Evolutionary conservation across 2,113 vertebrate genomes (phyloP).

Genomic region (Solea solea): DNA sequence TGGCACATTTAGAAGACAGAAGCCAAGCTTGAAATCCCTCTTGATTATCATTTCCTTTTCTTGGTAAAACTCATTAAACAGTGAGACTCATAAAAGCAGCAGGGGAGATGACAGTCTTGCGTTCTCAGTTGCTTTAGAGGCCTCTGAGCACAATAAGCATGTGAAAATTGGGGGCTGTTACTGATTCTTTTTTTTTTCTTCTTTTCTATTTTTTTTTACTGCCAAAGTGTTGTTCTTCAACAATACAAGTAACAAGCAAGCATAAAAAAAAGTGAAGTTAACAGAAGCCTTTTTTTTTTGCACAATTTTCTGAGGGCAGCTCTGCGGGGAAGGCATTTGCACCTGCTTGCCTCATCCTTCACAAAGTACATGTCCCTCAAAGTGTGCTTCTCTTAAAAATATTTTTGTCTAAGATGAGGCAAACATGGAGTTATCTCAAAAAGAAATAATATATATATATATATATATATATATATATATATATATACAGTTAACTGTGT

Average conservation of each 20-base stretch:
- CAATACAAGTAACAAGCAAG: constrained; percentile 69
- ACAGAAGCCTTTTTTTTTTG: constrained; percentile 53
- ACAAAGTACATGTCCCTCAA: constrained; percentile 63
- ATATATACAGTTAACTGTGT: background rate
- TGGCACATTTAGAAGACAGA: constrained; percentile 54
- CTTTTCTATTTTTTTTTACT: constrained; percentile 45
- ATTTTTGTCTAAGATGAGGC: constrained; percentile 48
- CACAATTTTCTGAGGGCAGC: constrained; percentile 67
- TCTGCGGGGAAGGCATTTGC: constrained; percentile 74
- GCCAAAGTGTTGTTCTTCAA: constrained; percentile 67
- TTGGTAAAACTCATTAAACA: constrained; percentile 77
- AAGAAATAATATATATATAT: constrained; percentile 8
- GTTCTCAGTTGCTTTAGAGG: constrained; percentile 69
- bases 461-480: constrained; percentile 22
- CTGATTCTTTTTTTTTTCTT: constrained; percentile 51
- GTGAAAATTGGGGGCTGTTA: constrained; percentile 63
- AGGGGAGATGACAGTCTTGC: constrained; percentile 64
- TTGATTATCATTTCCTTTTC: constrained; percentile 73
- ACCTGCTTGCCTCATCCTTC: constrained; percentile 78
- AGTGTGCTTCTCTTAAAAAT: constrained; percentile 71
- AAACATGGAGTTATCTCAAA: constrained; percentile 41
- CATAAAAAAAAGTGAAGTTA: constrained; percentile 62
- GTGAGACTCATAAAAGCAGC: constrained; percentile 67
- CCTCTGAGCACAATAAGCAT: constrained; percentile 69
- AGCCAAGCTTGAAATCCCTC: constrained; percentile 65